Base-by-base conservation (phyloP, 2,113 vertebrate genomes). In the Aphelocoma coerulescens region DNA sequence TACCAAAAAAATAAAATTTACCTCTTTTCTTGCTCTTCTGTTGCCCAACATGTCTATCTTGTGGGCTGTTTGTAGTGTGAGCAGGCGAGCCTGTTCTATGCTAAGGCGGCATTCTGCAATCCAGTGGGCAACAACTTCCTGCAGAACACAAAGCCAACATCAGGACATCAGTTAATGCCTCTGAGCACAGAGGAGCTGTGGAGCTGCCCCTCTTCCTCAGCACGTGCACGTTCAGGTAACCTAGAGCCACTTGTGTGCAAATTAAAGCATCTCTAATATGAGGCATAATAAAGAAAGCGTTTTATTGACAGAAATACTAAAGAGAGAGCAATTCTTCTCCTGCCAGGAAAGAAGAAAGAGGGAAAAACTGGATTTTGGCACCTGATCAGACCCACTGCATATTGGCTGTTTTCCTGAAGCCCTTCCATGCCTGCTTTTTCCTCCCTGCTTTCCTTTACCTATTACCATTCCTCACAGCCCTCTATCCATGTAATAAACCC, bases 91-190 rank as follows among this genome's bases (percentile, higher is more conserved):
- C 96, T 99, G 98, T 28, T 99, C 98, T 15, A 99, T 99, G 91
- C 98, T 92, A n/a, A 99, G 98, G 59, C 98, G 98, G 63, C 99
- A 99, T 75, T 99, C 98, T 0, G 99, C 99, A 24, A 99, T 99
- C 99, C 99, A 99, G 96, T 99, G 99, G n/a, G 99, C 98, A 51
- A 99, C 95, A 4, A 98, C 99, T 59, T 99, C 99, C 99, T 99
- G 95, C 7, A 65, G 69, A 75, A 67, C 37, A 21, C 66, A 71
- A 66, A 93, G 69, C 20, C 81, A 35, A 10, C 7, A 30, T 4
- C 32, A 66, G 15, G 7, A 14, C 23, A 18, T 59, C n/a, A 33
- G 24, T 14, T 10, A 37, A 10, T 43, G 59, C 54, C 15, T 48
- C 48, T 41, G 39, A 61, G 28, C 62, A 75, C 37, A 22, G n/a